Percentiles rank a stretch among this genome's conserved stretches.
These are phyloP conservation scores for Macaca nemestrina DNA, from an alignment of 2,113 vertebrate species.

Conservation along the genomic window DNA sequence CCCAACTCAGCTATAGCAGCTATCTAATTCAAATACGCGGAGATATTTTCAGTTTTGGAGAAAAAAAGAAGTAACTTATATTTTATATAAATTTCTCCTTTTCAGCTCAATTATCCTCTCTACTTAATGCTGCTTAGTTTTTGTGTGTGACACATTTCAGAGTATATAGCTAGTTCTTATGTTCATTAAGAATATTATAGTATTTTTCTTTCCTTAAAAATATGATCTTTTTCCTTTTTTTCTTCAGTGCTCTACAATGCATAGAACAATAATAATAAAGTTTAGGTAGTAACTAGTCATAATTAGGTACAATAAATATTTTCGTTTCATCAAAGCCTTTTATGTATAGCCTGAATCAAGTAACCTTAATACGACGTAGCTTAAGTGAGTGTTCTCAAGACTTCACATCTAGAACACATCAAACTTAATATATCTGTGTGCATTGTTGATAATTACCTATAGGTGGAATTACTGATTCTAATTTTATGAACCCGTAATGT, in stretches of 20 bases:
- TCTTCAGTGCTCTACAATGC: not conserved
- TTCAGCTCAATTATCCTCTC: not conserved
- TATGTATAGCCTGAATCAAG: not conserved
- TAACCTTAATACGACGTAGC: not conserved
- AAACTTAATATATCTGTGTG: not conserved
- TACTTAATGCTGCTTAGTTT: not conserved
- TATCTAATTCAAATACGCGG: not conserved
- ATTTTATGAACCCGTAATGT: not conserved
- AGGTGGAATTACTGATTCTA: not conserved
- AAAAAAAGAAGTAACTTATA: not conserved
- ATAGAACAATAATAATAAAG: slow-evolving; percentile 2
- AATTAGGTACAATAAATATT: not conserved
- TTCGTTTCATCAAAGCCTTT: not conserved
- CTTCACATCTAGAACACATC: not conserved
- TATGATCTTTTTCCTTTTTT: not conserved
- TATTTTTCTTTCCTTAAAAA: slow-evolving; percentile 20
- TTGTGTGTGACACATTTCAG: not conserved
- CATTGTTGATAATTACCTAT: not conserved
- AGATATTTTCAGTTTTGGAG: not conserved
- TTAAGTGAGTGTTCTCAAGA: not conserved
- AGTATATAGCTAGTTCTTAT: not conserved
- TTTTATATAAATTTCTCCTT: not conserved
- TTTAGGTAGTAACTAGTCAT: not conserved
- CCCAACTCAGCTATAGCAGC: not conserved
- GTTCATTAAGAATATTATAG: not conserved